Conservation (phyloP, 2,113 vertebrate genomes). For the Alosa alosa region DNA sequence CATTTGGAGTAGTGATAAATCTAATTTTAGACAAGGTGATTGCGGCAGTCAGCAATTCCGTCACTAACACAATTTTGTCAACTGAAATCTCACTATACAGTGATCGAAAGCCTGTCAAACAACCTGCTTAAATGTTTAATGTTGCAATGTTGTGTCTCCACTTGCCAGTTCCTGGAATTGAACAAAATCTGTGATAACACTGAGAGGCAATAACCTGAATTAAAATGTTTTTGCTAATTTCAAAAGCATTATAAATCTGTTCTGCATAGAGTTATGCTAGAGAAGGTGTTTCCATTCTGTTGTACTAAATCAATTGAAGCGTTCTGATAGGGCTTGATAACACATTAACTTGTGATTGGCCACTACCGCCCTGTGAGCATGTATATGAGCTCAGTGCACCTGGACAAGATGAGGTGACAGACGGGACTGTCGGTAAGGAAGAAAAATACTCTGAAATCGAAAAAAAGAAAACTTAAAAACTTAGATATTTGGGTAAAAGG, state of each 20-base stretch:
- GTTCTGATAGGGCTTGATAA: slow-evolving; percentile 22
- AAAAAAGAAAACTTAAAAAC: not conserved
- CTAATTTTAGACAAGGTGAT: no score
- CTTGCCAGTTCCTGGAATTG: not conserved
- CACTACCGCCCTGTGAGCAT: not conserved
- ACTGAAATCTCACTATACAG: no score
- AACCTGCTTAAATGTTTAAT: no score
- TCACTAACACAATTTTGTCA: no score
- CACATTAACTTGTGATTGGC: slow-evolving; percentile 45
- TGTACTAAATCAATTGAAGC: not conserved
- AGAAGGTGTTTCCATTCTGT: not conserved
- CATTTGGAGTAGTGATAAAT: no score
- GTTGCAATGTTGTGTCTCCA: no score
- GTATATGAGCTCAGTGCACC: slow-evolving; percentile 13
- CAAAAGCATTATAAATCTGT: not conserved
- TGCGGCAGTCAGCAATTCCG: no score
- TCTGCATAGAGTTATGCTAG: not conserved
- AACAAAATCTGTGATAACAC: not conserved
- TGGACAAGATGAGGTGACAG: not conserved
- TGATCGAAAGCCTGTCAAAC: no score
- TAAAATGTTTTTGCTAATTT: not conserved
- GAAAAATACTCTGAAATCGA: not conserved
- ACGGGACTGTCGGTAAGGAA: not conserved
- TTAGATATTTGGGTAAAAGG: no score
- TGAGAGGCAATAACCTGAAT: not conserved